phyloP scores from a whole-genome alignment of 2,797 vertebrate genomes.

The Serranus cabrilla region DNA sequence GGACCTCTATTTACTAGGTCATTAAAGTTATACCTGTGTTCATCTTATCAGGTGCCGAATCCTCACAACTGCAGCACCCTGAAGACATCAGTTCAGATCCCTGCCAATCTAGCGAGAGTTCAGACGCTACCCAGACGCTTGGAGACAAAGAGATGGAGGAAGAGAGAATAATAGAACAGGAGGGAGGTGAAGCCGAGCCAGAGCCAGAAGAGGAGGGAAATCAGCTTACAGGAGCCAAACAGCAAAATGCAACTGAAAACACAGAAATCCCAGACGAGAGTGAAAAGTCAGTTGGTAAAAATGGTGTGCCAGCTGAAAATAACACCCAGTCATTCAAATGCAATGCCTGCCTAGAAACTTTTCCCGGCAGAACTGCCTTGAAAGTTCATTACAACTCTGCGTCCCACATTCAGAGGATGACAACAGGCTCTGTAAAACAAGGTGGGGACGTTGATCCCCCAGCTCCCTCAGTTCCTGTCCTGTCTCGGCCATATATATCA shows the following conservation, averaged over 20 bases:
- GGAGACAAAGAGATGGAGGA: conserved; percentile 79
- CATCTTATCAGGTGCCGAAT: conserved; percentile 76
- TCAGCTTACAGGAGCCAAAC: conserved; percentile 70
- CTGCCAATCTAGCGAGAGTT: conserved; percentile 70
- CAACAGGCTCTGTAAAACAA: conserved; percentile 83
- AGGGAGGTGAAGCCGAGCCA: conserved; percentile 66
- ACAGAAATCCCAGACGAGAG: conserved; percentile 68
- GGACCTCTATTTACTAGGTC: not conserved
- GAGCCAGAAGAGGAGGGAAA: conserved; percentile 78
- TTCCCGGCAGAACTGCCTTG: conserved; percentile 91
- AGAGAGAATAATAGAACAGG: conserved; percentile 76
- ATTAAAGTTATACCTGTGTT: conserved; percentile 24
- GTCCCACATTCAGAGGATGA: conserved; percentile 93
- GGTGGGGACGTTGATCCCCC: conserved; percentile 69
- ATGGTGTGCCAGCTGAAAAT: conserved; percentile 68
- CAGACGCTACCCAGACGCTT: conserved; percentile 65
- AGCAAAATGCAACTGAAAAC: conserved; percentile 72
- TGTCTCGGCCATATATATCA: conserved; percentile 83
- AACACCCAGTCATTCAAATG: conserved; percentile 90
- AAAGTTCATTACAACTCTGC: conserved; percentile 93
- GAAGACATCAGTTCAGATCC: conserved; percentile 75
- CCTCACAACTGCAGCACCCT: conserved; percentile 69
- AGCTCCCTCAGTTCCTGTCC: conserved; percentile 57
- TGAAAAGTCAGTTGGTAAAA: conserved; percentile 78
- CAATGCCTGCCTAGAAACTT: conserved; percentile 91